These are phyloP conservation scores for Amphimallon solstitiale DNA, from an alignment of 2,888 invertebrate genomes.

Conservation along the genomic window DNA sequence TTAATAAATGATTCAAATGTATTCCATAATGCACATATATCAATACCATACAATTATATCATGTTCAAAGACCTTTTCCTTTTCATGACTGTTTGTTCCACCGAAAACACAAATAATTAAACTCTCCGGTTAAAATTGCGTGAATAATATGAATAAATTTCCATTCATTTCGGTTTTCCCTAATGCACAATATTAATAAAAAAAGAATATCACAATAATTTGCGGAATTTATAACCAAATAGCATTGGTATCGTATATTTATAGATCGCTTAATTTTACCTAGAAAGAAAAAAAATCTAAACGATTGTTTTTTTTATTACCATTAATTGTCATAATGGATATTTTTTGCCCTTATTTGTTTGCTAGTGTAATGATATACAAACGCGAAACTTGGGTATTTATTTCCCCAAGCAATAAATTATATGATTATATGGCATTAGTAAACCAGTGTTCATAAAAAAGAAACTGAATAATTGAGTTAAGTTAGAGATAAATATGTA, in stretches of 20 bases:
- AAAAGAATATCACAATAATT: slow-evolving; percentile 4
- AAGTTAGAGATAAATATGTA: too few species aligned
- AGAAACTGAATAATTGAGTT: too few species aligned
- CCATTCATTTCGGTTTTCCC: not conserved
- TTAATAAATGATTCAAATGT: too few species aligned
- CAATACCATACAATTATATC: too few species aligned
- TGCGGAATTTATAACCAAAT: slow-evolving; percentile 1
- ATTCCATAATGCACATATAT: too few species aligned
- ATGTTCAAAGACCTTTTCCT: too few species aligned
- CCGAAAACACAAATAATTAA: not conserved
- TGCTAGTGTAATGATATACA: too few species aligned
- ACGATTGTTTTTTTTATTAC: not conserved
- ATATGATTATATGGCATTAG: too few species aligned
- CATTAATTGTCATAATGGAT: not conserved
- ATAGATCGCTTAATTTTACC: not conserved
- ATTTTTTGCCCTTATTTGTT: not conserved
- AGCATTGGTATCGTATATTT: not conserved
- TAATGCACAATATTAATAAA: not conserved
- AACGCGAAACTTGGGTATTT: too few species aligned
- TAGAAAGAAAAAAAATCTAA: not conserved
- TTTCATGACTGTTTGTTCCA: not conserved
- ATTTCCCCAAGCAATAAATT: too few species aligned
- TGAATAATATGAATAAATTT: slow-evolving; percentile 23
- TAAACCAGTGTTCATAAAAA: too few species aligned
- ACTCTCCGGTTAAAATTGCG: not conserved